Percentiles rank a stretch among this genome's conserved stretches.
phyloP scores from a whole-genome alignment of 2,888 invertebrate species.

The Blera fallax region DNA sequence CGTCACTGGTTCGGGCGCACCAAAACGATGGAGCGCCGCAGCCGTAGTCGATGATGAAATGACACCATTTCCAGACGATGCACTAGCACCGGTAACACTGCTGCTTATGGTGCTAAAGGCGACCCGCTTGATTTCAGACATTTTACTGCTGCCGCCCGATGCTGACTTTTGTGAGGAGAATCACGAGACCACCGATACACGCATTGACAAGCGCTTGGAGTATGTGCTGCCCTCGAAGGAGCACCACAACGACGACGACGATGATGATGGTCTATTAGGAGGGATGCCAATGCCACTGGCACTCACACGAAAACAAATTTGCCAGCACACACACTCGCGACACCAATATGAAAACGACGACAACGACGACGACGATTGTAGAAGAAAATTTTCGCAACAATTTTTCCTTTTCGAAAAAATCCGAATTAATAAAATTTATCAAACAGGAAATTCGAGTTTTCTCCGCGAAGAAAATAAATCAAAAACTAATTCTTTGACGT shows the following conservation, averaged over 20 bases:
- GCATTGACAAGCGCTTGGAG: slow-evolving; percentile 63
- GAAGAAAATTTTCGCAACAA: slow-evolving; percentile 72
- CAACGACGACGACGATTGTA: slow-evolving; percentile 48
- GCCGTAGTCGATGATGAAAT: slow-evolving; percentile 54
- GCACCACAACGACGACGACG: slow-evolving; percentile 44
- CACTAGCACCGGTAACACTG: slow-evolving; percentile 39
- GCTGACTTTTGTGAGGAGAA: slow-evolving; percentile 35
- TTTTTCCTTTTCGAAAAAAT: slow-evolving; percentile 66
- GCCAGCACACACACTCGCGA: slow-evolving; percentile 66
- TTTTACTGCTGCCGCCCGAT: slow-evolving; percentile 55
- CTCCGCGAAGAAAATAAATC: slow-evolving; percentile 18
- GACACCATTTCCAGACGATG: slow-evolving; percentile 58
- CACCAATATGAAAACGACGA: slow-evolving; percentile 57
- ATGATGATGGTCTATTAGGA: slow-evolving; percentile 36
- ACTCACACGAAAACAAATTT: slow-evolving; percentile 64
- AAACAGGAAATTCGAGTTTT: slow-evolving; percentile 68
- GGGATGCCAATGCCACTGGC: slow-evolving; percentile 60
- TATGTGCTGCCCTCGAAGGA: slow-evolving; percentile 64
- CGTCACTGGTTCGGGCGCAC: slow-evolving; percentile 75
- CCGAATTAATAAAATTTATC: slow-evolving; percentile 58
- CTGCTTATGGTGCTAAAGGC: slow-evolving; percentile 78
- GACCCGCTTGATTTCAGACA: slow-evolving; percentile 80
- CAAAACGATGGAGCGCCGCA: slow-evolving; percentile 76
- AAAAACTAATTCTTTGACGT: slow-evolving; percentile 7
- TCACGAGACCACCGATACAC: slow-evolving; percentile 60